Conservation (phyloP, 2,888 invertebrate genomes). For the Patella ulyssiponensis region DNA sequence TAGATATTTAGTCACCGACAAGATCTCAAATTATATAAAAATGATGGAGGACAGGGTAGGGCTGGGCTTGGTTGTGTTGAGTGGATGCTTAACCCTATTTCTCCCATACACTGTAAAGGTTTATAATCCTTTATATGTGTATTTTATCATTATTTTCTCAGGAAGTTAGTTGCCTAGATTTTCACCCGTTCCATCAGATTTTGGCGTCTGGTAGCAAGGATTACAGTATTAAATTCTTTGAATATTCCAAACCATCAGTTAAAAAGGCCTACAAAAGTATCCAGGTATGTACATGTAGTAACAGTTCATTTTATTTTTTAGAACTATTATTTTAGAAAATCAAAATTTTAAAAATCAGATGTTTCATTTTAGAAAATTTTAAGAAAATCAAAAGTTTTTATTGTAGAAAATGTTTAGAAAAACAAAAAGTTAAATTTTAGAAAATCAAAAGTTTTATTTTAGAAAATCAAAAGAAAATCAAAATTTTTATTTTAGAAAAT, state of each 20-base stretch:
- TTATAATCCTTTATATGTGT: too few relatives aligned
- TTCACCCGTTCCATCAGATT: constrained; percentile 89
- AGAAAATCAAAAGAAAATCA: neutral
- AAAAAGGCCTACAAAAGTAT: constrained; percentile 98
- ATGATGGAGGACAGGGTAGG: too few relatives aligned
- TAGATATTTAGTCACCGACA: too few relatives aligned
- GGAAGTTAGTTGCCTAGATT: constrained; percentile 96
- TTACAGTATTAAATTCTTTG: constrained; percentile 95
- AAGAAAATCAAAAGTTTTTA: neutral
- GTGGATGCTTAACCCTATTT: too few relatives aligned
- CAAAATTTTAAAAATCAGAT: neutral
- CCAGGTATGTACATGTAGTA: constrained; percentile 77
- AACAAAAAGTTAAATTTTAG: neutral
- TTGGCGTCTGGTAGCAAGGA: constrained; percentile 95
- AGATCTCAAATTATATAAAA: too few relatives aligned
- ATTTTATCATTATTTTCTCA: constrained; percentile 48
- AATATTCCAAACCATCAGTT: constrained; percentile 97
- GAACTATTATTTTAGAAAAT: neutral
- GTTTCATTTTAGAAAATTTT: neutral
- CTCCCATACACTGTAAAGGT: too few relatives aligned
- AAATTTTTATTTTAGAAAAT: neutral
- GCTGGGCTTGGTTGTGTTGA: too few relatives aligned
- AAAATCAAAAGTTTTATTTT: neutral
- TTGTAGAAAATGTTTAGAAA: neutral
- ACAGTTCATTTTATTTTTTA: neutral